Percentiles rank a stretch among this genome's conserved stretches.
These are phyloP conservation scores for Pocota personata DNA, from an alignment of 2,888 invertebrate species.

Conservation along the genomic window DNA sequence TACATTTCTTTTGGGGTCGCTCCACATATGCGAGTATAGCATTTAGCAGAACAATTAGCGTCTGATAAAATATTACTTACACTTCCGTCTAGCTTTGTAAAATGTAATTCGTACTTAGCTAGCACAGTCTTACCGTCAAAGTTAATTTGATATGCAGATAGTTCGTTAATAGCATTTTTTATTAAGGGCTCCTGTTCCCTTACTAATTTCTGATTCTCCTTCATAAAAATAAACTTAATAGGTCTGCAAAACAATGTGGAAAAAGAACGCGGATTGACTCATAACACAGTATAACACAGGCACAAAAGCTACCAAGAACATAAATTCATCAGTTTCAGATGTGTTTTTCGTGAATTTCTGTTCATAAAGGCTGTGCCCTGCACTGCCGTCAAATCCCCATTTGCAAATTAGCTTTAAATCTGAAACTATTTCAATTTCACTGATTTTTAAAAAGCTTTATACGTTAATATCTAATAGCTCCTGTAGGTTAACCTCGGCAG, in stretches of 20 bases:
- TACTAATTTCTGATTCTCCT: neutral
- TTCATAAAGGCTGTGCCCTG: neutral
- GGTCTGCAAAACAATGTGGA: conserved; percentile 6
- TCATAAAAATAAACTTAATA: conserved; percentile 9
- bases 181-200: neutral
- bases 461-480: neutral
- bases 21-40: neutral
- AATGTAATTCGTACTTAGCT: neutral
- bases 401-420: too few species aligned
- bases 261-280: conserved; percentile 5
- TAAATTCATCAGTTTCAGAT: conserved; percentile 20
- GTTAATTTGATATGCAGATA: too few species aligned
- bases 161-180: neutral
- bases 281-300: conserved; percentile 3
- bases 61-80: conserved; percentile 3
- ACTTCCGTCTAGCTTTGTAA: too few species aligned
- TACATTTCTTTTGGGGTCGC: conserved; percentile 9
- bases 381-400: neutral
- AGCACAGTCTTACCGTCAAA: neutral
- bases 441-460: conserved; percentile 1
- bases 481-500: neutral
- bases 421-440: neutral
- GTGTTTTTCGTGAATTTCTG: neutral
- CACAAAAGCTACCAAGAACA: conserved; percentile 15
- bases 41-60: neutral